phyloP scores from a whole-genome alignment of 2,888 invertebrate species.

The Himalopsyche anomala region DNA sequence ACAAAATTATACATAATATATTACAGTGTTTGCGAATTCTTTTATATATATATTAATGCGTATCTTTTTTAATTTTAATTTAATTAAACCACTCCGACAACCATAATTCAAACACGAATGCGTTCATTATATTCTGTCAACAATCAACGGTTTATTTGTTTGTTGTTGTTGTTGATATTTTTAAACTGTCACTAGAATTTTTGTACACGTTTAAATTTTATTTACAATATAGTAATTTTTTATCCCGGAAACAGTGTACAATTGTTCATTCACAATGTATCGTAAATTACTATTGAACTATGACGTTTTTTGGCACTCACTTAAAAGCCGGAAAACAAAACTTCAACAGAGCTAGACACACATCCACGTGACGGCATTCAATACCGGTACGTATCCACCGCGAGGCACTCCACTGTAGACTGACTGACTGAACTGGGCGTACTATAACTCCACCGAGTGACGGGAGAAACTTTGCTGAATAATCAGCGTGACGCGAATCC shows the following conservation, averaged over 20 bases:
- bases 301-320: background rate
- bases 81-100: too few species aligned
- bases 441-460: background rate
- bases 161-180: too few species aligned
- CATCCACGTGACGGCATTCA: background rate
- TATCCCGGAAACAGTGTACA: background rate
- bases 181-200: background rate
- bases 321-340: conserved; percentile 7
- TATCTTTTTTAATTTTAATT: too few species aligned
- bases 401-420: conserved; percentile 1
- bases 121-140: too few species aligned
- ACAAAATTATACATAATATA: too few species aligned
- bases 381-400: background rate
- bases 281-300: background rate
- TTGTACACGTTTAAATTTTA: background rate
- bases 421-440: background rate
- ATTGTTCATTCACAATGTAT: background rate
- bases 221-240: background rate
- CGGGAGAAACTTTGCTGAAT: background rate
- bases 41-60: too few species aligned
- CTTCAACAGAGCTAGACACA: background rate
- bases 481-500: background rate
- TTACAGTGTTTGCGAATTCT: too few species aligned
- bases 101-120: too few species aligned
- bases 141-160: too few species aligned